Evolutionary conservation across 2,888 invertebrate species (phyloP).

Genomic region (Drosophila buzzatii): DNA sequence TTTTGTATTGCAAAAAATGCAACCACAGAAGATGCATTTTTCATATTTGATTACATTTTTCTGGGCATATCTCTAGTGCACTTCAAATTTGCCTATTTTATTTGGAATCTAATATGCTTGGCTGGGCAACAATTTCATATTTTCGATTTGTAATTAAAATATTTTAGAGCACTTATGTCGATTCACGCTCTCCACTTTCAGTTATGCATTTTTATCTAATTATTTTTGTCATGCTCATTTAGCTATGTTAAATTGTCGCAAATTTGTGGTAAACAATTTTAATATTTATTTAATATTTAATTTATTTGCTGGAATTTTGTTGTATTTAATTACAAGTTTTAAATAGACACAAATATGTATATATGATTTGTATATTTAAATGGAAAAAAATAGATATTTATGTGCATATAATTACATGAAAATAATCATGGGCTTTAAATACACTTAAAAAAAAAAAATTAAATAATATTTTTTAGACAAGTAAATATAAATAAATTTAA

Average conservation of each 20-base stretch:
- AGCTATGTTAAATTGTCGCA: not conserved
- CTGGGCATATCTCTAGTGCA: too few relatives aligned
- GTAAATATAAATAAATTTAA: too few relatives aligned
- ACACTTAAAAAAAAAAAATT: too few relatives aligned
- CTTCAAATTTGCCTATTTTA: not conserved
- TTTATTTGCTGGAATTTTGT: too few relatives aligned
- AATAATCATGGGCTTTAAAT: too few relatives aligned
- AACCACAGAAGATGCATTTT: not conserved
- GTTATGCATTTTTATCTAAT: not conserved
- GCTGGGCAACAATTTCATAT: not conserved
- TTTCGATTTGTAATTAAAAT: slow-evolving; percentile 2
- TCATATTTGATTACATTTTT: not conserved
- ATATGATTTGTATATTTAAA: not conserved
- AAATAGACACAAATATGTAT: too few relatives aligned
- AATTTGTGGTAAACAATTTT: not conserved
- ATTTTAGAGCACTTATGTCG: not conserved
- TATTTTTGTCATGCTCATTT: not conserved
- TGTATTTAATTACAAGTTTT: not conserved
- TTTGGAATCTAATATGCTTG: not conserved
- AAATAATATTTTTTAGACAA: too few relatives aligned
- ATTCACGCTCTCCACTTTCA: not conserved
- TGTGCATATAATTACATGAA: too few relatives aligned
- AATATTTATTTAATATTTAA: not conserved
- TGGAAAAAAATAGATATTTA: not conserved
- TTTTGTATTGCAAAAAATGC: not conserved